phyloP scores from a whole-genome alignment of 2,113 vertebrate genomes.

The Phrynosoma platyrhinos region DNA sequence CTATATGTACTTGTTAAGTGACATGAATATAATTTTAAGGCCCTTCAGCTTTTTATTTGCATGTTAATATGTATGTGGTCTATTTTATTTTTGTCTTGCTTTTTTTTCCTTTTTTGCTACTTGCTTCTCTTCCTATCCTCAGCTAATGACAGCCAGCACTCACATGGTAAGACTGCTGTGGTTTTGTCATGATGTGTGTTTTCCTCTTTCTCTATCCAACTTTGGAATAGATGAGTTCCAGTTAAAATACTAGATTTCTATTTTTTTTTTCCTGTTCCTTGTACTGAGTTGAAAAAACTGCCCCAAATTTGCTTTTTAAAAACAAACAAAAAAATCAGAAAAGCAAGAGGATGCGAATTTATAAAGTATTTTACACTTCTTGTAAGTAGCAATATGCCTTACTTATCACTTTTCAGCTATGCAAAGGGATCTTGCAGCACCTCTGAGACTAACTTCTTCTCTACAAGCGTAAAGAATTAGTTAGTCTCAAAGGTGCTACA shows the following conservation, averaged over 20 bases:
- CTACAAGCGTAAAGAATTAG: too few species aligned
- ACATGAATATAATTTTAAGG: slow-evolving; percentile 60
- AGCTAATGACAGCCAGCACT: slow-evolving; percentile 97
- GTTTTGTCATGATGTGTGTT: slow-evolving; percentile 75
- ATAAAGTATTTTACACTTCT: neutral
- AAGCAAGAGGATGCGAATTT: neutral
- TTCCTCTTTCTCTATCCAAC: slow-evolving; percentile 71
- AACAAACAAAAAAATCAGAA: neutral
- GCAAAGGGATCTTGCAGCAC: too few species aligned
- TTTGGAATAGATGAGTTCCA: slow-evolving; percentile 70
- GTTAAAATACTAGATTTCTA: slow-evolving; percentile 17
- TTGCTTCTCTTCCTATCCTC: slow-evolving; percentile 91
- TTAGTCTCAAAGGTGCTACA: too few species aligned
- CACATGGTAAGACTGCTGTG: slow-evolving; percentile 93
- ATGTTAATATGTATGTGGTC: slow-evolving; percentile 80
- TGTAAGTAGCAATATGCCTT: neutral
- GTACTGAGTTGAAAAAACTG: slow-evolving; percentile 49
- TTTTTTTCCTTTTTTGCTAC: slow-evolving; percentile 84
- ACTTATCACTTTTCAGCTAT: slow-evolving; percentile 32
- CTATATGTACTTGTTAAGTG: slow-evolving; percentile 58
- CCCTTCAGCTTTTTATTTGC: slow-evolving; percentile 82
- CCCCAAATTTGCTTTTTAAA: slow-evolving; percentile 10
- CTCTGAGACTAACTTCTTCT: too few species aligned
- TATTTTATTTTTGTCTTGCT: slow-evolving; percentile 86
- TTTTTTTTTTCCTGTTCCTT: slow-evolving; percentile 57